Evolutionary conservation across 2,797 vertebrate species (phyloP).

Genomic region (Lagorchestes hirsutus): DNA sequence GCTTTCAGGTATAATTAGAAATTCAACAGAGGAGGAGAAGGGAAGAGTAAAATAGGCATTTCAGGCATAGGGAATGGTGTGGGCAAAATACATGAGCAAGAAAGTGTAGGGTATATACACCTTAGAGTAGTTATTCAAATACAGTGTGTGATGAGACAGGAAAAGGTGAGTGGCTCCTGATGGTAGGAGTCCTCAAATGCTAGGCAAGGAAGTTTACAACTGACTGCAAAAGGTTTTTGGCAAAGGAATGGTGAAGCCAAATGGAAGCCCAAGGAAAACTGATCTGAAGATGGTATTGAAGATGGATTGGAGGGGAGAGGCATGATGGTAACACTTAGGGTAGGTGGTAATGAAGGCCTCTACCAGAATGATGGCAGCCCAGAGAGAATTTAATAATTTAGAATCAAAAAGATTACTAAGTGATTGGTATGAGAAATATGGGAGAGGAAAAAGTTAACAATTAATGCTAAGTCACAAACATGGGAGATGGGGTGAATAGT

Average conservation of each 20-base stretch:
- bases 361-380: background rate
- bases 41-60: background rate
- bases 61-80: background rate
- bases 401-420: background rate
- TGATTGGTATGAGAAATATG: background rate
- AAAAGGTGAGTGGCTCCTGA: background rate
- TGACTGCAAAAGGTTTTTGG: background rate
- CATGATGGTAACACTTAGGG: background rate
- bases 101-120: background rate
- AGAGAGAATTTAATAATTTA: background rate
- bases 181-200: background rate
- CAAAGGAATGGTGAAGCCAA: background rate
- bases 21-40: background rate
- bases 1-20: background rate
- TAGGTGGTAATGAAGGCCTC: background rate
- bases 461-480: background rate
- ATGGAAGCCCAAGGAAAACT: background rate
- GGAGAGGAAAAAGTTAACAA: background rate
- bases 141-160: background rate
- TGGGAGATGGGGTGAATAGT: background rate
- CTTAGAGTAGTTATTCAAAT: background rate
- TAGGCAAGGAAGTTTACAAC: background rate
- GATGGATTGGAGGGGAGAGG: background rate
- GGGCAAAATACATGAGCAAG: background rate
- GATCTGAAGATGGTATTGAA: background rate